Conservation (phyloP, 2,888 invertebrate species). For the Aphidoletes aphidimyza region DNA sequence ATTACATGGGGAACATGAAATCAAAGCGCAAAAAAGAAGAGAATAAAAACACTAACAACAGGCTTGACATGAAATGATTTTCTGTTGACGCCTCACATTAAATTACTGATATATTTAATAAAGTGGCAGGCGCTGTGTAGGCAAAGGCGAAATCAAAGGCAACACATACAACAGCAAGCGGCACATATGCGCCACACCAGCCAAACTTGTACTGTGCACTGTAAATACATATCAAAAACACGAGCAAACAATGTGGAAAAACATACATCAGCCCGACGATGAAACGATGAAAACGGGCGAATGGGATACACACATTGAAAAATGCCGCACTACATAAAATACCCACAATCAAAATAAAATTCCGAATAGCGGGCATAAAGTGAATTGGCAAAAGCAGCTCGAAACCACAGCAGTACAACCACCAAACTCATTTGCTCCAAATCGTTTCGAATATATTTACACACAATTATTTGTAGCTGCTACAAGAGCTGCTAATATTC, state of each 20-base stretch:
- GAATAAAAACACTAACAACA: slow-evolving; percentile 6
- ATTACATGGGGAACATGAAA: background rate
- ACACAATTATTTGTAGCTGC: slow-evolving; percentile 52
- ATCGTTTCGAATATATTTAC: slow-evolving; percentile 37
- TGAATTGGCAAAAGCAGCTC: slow-evolving; percentile 43
- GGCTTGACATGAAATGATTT: slow-evolving; percentile 43
- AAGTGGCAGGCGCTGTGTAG: background rate
- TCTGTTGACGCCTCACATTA: slow-evolving; percentile 42
- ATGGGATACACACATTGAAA: background rate
- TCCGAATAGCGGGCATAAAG: slow-evolving; percentile 10
- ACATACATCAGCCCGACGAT: background rate
- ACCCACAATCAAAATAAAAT: slow-evolving; percentile 47
- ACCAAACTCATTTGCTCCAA: slow-evolving; percentile 52
- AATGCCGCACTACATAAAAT: slow-evolving; percentile 16
- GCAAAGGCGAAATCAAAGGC: background rate
- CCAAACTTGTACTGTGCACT: background rate
- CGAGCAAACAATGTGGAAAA: background rate
- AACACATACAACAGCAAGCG: background rate
- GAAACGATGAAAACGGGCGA: no score
- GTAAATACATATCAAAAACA: background rate
- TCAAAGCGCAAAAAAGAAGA: no score
- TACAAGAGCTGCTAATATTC: slow-evolving; percentile 29
- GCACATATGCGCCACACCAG: background rate
- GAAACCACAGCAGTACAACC: slow-evolving; percentile 50
- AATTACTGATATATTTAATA: slow-evolving; percentile 45